phyloP scores from a whole-genome alignment of 2,113 vertebrate genomes.

The Tretioscincus oriximinensis region DNA sequence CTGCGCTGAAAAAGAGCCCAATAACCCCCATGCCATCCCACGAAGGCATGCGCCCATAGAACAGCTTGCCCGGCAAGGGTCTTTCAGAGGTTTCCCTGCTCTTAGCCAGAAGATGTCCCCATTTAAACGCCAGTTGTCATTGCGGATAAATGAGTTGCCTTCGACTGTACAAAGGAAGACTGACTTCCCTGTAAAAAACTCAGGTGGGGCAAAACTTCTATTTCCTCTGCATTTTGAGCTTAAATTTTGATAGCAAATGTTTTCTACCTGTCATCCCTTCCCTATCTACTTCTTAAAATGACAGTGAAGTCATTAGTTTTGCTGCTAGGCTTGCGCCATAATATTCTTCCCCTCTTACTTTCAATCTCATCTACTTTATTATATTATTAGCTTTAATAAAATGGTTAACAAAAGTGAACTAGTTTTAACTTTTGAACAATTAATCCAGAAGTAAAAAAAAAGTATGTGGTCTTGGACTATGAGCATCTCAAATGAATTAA shows the following conservation, averaged over 20 bases:
- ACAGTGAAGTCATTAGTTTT: neutral
- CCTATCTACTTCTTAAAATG: neutral
- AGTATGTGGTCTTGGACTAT: neutral
- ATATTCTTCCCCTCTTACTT: neutral
- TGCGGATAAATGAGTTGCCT: slow-evolving; percentile 95
- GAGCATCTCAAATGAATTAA: slow-evolving; percentile 28
- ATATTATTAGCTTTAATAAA: neutral
- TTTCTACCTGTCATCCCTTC: neutral
- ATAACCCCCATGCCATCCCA: slow-evolving; percentile 87
- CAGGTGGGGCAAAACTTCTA: slow-evolving; percentile 75
- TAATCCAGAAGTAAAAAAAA: neutral
- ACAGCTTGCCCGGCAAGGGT: slow-evolving; percentile 92
- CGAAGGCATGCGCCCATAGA: slow-evolving; percentile 93
- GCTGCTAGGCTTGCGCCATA: neutral
- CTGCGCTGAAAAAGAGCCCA: slow-evolving; percentile 76
- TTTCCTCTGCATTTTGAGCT: slow-evolving; percentile 1
- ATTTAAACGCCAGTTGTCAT: slow-evolving; percentile 93
- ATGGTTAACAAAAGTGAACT: neutral
- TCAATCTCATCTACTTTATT: neutral
- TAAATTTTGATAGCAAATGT: neutral
- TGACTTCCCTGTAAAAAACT: slow-evolving; percentile 91
- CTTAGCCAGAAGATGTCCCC: slow-evolving; percentile 98
- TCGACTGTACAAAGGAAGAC: slow-evolving; percentile 96
- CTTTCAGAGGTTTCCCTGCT: slow-evolving; percentile 93
- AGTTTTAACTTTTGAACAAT: neutral